phyloP scores from a whole-genome alignment of 2,113 vertebrate genomes.

The Equus quagga region DNA sequence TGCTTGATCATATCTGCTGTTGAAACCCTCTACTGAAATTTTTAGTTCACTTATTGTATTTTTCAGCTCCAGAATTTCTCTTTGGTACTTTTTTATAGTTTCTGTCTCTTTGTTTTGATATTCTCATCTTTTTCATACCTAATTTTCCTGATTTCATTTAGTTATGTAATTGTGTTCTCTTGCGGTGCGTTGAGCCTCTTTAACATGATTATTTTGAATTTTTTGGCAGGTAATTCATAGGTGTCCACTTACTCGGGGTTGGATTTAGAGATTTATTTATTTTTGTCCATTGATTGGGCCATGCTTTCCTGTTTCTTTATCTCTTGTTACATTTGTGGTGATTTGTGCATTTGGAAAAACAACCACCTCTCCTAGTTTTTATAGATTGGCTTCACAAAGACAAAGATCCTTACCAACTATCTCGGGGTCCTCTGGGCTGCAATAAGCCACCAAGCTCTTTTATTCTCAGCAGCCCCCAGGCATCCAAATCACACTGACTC shows the following conservation, averaged over 20 bases:
- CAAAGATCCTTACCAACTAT: neutral
- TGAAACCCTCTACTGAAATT: neutral
- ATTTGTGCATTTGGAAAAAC: neutral
- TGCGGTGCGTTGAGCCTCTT: neutral
- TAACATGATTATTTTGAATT: neutral
- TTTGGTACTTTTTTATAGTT: neutral
- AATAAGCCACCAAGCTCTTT: neutral
- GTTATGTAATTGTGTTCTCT: neutral
- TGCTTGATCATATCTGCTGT: neutral
- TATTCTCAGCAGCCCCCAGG: neutral
- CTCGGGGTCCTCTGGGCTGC: neutral
- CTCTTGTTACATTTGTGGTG: neutral
- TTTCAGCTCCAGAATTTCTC: neutral
- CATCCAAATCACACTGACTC: neutral
- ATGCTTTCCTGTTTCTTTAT: neutral
- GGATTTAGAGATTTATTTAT: neutral
- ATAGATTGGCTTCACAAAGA: neutral
- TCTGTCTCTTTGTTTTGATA: neutral
- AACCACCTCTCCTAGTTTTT: neutral
- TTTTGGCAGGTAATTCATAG: neutral
- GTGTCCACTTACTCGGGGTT: neutral
- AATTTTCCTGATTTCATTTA: neutral
- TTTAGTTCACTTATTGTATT: neutral
- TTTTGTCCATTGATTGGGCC: neutral
- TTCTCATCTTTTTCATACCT: neutral